phyloP scores from a whole-genome alignment of 2,113 vertebrate genomes.

The Charina bottae region DNA sequence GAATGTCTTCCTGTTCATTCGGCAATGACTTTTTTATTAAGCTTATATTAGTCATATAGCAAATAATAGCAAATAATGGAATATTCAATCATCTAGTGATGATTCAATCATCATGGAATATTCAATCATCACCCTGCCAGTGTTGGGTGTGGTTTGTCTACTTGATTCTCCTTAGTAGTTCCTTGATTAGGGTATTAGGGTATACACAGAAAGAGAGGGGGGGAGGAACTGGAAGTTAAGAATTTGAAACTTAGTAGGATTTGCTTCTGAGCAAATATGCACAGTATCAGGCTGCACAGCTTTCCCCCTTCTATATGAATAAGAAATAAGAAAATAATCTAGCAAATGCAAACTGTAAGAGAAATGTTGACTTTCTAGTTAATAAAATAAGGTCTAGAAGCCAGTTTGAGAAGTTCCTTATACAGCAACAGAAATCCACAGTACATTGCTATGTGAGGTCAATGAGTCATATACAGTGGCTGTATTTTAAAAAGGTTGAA shows the following conservation, averaged over 20 bases:
- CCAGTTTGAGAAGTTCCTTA: conserved; percentile 13
- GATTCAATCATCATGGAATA: not conserved
- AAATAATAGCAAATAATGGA: not conserved
- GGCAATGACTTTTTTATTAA: not conserved
- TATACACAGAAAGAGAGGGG: no score
- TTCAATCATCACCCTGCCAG: not conserved
- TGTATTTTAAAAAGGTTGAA: conserved; percentile 13
- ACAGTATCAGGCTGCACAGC: not conserved
- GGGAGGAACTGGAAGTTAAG: not conserved
- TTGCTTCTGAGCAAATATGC: not conserved
- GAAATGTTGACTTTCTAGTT: conserved; percentile 9
- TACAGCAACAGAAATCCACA: not conserved
- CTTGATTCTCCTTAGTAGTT: no score
- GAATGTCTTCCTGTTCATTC: not conserved
- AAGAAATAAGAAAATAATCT: conserved; percentile 23
- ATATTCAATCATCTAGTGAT: no score
- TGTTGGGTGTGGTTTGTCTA: no score
- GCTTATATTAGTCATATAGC: not conserved
- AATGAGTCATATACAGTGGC: not conserved
- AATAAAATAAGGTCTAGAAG: conserved; percentile 13
- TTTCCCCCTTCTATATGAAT: not conserved
- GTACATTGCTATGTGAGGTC: not conserved
- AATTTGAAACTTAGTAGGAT: not conserved
- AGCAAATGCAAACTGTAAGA: not conserved
- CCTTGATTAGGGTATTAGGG: no score